phyloP scores from a whole-genome alignment of 2,888 invertebrate species.

The Thyatira batis region DNA sequence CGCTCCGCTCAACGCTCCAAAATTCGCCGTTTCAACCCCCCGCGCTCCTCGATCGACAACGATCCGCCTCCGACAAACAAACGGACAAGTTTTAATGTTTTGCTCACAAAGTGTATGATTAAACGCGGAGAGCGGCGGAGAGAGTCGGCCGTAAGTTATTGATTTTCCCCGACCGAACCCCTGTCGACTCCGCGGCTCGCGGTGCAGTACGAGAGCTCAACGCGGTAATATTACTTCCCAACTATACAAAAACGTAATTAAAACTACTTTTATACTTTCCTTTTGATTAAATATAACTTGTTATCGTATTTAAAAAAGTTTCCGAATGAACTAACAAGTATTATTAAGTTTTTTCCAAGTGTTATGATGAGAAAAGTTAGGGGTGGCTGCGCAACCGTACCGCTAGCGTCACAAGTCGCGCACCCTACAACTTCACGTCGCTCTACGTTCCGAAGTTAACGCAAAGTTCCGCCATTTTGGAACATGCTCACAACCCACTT shows the following conservation, averaged over 20 bases:
- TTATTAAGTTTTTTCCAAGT: conserved; percentile 61
- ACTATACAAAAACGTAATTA: conserved; percentile 43
- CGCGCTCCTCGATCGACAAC: conserved; percentile 52
- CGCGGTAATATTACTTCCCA: conserved; percentile 53
- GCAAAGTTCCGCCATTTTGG: conserved; percentile 84
- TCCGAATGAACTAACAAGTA: conserved; percentile 39
- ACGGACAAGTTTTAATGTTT: conserved; percentile 83
- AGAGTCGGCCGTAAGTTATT: conserved; percentile 83
- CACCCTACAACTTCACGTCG: conserved; percentile 81
- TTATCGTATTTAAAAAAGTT: conserved; percentile 42
- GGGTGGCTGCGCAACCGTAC: conserved; percentile 64
- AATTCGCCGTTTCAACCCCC: conserved; percentile 40
- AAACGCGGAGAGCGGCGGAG: conserved; percentile 82
- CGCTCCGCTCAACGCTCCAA: conserved; percentile 48
- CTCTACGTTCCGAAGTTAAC: conserved; percentile 82
- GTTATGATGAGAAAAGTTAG: conserved; percentile 75
- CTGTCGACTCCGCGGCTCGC: conserved; percentile 75
- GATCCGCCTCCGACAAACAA: conserved; percentile 78
- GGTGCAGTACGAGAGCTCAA: conserved; percentile 55
- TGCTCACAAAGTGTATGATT: conserved; percentile 83
- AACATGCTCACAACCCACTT: conserved; percentile 84
- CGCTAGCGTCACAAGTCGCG: conserved; percentile 65
- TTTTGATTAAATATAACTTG: conserved; percentile 46
- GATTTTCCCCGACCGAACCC: conserved; percentile 81
- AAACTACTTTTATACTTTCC: conserved; percentile 52